These are phyloP conservation scores for Remorina albescens DNA, from an alignment of 2,797 vertebrate genomes.

Conservation along the genomic window DNA sequence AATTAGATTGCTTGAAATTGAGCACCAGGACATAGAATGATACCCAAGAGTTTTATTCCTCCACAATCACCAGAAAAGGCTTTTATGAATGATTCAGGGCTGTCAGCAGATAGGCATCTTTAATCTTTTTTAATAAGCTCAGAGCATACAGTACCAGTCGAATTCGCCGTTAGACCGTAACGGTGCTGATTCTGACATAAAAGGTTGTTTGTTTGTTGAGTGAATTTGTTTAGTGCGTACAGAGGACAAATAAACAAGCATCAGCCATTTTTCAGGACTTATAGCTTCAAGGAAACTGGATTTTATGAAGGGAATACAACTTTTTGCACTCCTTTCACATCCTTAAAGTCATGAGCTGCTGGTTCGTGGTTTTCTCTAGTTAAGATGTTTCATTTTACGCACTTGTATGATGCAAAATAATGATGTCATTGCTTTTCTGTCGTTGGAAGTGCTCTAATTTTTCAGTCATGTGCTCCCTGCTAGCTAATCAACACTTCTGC, in stretches of 20 bases:
- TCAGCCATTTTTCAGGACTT: conserved; percentile 56
- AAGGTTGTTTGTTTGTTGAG: conserved; percentile 40
- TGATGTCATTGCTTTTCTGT: conserved; percentile 39
- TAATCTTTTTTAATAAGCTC: conserved; percentile 73
- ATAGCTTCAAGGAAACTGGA: conserved; percentile 19
- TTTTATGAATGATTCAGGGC: conserved; percentile 40
- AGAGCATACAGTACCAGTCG: conserved; percentile 37
- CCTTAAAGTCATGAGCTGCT: conserved; percentile 5
- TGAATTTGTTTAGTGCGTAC: conserved; percentile 32
- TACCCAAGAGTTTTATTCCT: conserved; percentile 30
- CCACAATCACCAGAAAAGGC: conserved; percentile 32
- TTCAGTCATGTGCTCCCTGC: conserved; percentile 27
- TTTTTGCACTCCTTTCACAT: conserved; percentile 12
- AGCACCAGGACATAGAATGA: conserved; percentile 35
- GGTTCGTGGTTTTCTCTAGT: conserved; percentile 5
- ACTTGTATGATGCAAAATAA: conserved; percentile 48
- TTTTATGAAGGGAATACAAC: conserved; percentile 18
- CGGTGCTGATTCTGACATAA: conserved; percentile 60
- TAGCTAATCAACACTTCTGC: conserved; percentile 69
- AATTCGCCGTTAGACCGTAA: conserved; percentile 42
- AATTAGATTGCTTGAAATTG: conserved; percentile 47
- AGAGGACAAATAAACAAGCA: conserved; percentile 46
- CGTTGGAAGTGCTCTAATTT: conserved; percentile 15
- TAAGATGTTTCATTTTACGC: conserved; percentile 28
- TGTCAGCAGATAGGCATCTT: conserved; percentile 38